These are phyloP conservation scores for Patiria miniata DNA, from an alignment of 35 echinoderm and acorn worm genomes.

Conservation along the genomic window DNA sequence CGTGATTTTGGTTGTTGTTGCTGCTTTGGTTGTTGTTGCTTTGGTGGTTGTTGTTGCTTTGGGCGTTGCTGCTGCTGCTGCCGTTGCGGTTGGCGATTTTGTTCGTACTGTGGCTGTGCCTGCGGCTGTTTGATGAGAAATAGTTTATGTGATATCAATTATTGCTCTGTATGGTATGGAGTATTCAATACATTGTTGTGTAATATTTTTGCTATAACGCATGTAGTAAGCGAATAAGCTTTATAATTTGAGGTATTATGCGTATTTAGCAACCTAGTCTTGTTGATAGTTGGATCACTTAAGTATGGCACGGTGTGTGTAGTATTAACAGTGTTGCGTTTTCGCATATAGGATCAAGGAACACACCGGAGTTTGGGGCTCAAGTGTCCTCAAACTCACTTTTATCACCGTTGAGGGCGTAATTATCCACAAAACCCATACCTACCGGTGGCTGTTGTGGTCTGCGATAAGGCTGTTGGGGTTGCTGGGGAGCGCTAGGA, in stretches of 20 bases:
- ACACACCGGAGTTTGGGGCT: no score
- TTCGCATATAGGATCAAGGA: no score
- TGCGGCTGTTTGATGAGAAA: neutral
- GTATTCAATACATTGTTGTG: neutral
- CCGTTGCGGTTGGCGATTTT: neutral
- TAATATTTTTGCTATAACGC: neutral
- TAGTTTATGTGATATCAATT: neutral
- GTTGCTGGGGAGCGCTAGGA: neutral
- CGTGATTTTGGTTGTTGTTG: neutral
- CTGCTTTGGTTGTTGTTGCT: neutral
- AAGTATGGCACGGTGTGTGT: neutral
- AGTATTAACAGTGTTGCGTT: no score
- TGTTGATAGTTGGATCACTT: neutral
- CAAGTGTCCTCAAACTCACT: no score
- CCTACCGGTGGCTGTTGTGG: no score
- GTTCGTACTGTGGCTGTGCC: conserved; percentile 6
- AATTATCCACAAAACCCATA: no score
- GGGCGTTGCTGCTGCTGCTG: neutral
- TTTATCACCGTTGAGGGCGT: no score
- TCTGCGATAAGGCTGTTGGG: neutral
- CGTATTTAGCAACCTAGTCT: neutral
- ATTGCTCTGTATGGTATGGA: neutral
- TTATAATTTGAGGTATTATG: neutral
- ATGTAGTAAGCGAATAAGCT: neutral
- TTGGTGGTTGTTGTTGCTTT: neutral